A percentile compares a stretch with the other conserved stretches of the same genome.
These are phyloP conservation scores for Trichopria drosophilae DNA, from an alignment of 2,888 invertebrate species.

Conservation along the genomic window DNA sequence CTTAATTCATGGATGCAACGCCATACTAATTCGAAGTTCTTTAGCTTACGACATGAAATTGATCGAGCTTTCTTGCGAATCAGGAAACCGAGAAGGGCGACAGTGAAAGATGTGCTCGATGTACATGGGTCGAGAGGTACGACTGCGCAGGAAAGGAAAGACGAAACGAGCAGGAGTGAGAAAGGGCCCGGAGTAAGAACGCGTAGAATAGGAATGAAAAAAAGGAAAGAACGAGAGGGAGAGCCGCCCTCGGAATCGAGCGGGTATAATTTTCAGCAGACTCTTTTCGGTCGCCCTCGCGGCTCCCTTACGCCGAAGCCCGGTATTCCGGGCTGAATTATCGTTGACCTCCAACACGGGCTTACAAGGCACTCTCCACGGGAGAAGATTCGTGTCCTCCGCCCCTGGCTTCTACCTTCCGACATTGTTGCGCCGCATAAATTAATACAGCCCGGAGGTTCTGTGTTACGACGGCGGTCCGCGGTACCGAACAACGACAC, in stretches of 20 bases:
- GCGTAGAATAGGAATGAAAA: constrained; percentile 17
- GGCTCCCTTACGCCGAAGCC: constrained; percentile 44
- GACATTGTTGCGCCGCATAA: constrained; percentile 53
- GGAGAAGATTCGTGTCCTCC: constrained; percentile 30
- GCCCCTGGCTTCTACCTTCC: constrained; percentile 40
- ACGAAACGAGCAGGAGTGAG: background rate
- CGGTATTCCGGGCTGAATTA: constrained; percentile 51
- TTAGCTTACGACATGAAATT: no score
- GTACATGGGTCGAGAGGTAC: no score
- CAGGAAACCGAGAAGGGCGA: constrained; percentile 16
- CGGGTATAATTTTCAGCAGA: constrained; percentile 48
- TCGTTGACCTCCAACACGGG: constrained; percentile 52
- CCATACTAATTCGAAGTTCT: no score
- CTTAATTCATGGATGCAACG: no score
- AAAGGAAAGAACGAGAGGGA: constrained; percentile 32
- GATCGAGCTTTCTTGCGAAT: no score
- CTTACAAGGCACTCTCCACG: constrained; percentile 48
- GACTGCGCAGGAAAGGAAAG: no score
- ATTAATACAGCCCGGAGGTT: constrained; percentile 51
- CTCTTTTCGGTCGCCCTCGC: constrained; percentile 41
- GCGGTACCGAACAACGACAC: no score
- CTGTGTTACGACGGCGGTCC: constrained; percentile 48
- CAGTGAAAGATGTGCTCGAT: constrained; percentile 13
- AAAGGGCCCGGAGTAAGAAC: constrained; percentile 10
- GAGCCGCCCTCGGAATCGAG: constrained; percentile 44